Percentiles rank a stretch among this genome's conserved stretches.
Evolutionary conservation across 2,113 vertebrate genomes (phyloP).

Genomic region (Turnix velox): DNA sequence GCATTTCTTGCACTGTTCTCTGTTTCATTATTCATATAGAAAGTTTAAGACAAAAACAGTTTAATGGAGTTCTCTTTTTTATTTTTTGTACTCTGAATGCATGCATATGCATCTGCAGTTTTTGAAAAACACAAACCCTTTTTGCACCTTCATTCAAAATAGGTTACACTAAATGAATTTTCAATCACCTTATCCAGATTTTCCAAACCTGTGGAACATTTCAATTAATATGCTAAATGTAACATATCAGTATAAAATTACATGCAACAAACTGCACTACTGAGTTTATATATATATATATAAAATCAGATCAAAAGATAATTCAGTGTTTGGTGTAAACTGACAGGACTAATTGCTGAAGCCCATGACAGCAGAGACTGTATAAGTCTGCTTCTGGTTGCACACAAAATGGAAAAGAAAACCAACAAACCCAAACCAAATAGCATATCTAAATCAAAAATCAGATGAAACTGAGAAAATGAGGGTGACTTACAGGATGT

Average conservation of each 20-base stretch:
- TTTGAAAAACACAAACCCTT: background rate
- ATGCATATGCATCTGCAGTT: background rate
- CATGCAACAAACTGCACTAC: background rate
- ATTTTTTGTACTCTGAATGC: slow-evolving; percentile 2
- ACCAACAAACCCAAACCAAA: background rate
- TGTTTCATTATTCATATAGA: background rate
- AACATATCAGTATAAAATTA: background rate
- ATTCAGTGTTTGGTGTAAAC: background rate
- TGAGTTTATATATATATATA: background rate
- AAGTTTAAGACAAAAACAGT: background rate
- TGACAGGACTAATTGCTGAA: background rate
- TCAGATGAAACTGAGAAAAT: background rate
- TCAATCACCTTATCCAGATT: background rate
- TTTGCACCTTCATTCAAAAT: background rate
- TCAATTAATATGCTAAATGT: background rate
- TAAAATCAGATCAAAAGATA: background rate
- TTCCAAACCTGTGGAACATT: background rate
- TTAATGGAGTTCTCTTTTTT: background rate
- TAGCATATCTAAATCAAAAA: background rate
- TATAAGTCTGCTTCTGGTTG: background rate
- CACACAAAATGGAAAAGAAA: background rate
- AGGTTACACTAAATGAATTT: background rate
- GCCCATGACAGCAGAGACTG: background rate
- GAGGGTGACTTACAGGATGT: background rate
- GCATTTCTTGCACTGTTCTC: background rate